Conservation (phyloP, 1,140 invertebrate genomes). For the Lepidotrigona ventralis region DNA sequence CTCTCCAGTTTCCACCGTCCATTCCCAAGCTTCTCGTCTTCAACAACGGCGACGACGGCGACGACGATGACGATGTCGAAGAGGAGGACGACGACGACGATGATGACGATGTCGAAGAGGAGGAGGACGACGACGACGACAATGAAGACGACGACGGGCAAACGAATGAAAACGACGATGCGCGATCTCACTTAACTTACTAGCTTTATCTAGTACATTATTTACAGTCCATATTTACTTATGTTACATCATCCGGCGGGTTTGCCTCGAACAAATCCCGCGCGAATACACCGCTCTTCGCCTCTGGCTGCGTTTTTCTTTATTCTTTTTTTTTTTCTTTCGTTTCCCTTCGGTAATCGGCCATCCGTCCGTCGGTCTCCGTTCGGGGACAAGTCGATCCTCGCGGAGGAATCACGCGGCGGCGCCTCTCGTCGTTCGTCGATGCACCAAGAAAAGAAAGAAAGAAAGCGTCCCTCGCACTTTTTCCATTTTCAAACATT, state of each 20-base stretch:
- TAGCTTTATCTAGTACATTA: constrained; percentile 79
- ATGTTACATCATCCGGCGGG: constrained; percentile 78
- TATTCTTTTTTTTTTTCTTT: constrained; percentile 6
- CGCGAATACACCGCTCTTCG: constrained; percentile 68
- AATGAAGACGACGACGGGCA: constrained; percentile 28
- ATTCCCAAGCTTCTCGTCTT: constrained; percentile 20
- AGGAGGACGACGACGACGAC: constrained; percentile 31
- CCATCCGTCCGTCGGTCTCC: constrained; percentile 47
- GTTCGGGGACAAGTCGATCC: neutral
- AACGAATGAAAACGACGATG: constrained; percentile 39
- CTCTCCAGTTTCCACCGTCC: constrained; percentile 18
- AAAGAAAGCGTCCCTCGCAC: constrained; percentile 13
- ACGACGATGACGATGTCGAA: constrained; percentile 34
- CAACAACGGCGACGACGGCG: neutral
- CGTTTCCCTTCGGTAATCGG: constrained; percentile 44
- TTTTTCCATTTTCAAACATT: neutral
- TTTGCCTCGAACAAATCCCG: constrained; percentile 74
- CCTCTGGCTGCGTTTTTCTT: constrained; percentile 37
- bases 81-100: constrained; percentile 9
- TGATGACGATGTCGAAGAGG: neutral
- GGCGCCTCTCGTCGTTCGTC: neutral
- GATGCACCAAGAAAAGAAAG: neutral
- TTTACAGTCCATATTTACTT: constrained; percentile 81
- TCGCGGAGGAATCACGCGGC: neutral
- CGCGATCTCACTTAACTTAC: constrained; percentile 77